A percentile compares a stretch with the other conserved stretches of the same genome.
Conservation (phyloP, 2,113 vertebrate genomes). For the Nettapus auritus region DNA sequence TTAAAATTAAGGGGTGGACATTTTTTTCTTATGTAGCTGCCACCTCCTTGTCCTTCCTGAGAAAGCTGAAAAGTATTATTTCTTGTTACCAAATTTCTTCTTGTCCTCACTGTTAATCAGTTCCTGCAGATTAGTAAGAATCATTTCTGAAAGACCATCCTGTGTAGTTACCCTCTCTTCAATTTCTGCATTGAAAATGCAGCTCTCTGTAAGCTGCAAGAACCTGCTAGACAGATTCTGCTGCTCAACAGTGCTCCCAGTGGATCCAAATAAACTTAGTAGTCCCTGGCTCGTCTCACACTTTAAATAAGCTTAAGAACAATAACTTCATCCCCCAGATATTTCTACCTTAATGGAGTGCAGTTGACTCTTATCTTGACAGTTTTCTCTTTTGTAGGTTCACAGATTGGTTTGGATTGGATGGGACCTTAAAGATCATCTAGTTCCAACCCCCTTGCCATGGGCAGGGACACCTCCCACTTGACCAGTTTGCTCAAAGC, state of each 20-base stretch:
- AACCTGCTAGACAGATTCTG: background rate
- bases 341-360: background rate
- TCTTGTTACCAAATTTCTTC: background rate
- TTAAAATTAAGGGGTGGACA: background rate
- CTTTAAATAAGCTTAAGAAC: background rate
- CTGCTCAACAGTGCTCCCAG: background rate
- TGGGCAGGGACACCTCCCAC: too few relatives aligned
- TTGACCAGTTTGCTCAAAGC: too few relatives aligned
- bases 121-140: background rate
- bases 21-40: background rate
- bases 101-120: background rate
- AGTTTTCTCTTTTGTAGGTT: background rate
- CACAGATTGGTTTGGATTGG: too few relatives aligned
- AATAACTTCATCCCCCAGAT: background rate
- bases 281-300: background rate
- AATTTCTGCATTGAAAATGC: background rate
- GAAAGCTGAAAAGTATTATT: background rate
- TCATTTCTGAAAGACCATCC: background rate
- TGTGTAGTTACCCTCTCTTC: background rate
- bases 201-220: background rate
- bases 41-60: background rate
- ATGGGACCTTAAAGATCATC: too few relatives aligned
- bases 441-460: too few relatives aligned
- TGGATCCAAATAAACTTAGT: background rate
- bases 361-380: background rate